Evolutionary conservation across 2,113 vertebrate genomes (phyloP).

Genomic region (Saguinus imperator): DNA sequence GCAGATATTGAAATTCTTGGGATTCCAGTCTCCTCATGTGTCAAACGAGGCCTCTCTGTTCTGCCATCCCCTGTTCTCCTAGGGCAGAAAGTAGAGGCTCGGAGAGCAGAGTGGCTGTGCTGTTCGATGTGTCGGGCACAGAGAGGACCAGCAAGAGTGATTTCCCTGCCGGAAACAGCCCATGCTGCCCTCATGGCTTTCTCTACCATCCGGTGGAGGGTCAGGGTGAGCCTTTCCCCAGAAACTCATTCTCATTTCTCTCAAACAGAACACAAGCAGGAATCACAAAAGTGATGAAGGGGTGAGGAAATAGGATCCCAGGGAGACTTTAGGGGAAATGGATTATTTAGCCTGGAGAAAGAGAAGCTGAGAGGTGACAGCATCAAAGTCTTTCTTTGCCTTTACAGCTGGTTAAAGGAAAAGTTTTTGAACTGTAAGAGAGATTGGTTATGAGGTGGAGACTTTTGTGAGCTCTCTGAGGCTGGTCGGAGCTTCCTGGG

Average conservation of each 20-base stretch:
- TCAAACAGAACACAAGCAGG: not conserved
- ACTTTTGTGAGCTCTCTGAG: rapidly evolving
- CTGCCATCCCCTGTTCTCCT: rapidly evolving
- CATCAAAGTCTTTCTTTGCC: not conserved
- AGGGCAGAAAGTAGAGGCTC: not conserved
- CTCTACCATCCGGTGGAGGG: not conserved
- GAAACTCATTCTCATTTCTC: not conserved
- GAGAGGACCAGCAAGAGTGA: not conserved
- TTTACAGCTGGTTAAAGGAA: not conserved
- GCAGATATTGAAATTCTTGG: not conserved
- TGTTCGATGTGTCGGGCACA: rapidly evolving
- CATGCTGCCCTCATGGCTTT: rapidly evolving
- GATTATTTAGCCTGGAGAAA: not conserved
- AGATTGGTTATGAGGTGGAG: rapidly evolving
- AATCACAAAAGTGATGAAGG: not conserved
- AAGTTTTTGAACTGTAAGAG: not conserved
- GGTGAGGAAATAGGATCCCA: not conserved
- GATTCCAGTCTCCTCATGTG: not conserved
- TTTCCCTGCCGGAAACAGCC: not conserved
- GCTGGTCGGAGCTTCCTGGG: not conserved
- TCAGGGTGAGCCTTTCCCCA: not conserved
- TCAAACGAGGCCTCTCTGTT: not conserved
- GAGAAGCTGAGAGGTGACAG: not conserved
- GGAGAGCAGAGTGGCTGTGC: not conserved
- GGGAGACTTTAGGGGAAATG: not conserved